Base-by-base conservation (phyloP, 2,113 vertebrate species). In the Pavo muticus region DNA sequence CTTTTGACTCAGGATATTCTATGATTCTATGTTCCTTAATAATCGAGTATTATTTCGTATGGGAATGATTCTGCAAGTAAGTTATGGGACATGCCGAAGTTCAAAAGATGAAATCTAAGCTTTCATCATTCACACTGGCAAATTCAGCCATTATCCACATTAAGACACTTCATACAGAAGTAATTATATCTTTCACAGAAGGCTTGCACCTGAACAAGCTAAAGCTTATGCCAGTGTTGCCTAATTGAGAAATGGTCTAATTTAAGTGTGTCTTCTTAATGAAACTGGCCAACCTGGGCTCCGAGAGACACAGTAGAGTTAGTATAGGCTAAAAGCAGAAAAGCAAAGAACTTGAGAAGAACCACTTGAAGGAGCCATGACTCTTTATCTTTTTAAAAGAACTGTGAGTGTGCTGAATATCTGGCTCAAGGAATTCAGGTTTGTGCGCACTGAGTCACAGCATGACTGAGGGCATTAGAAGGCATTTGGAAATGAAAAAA, bases 381-480 rank as follows among this genome's bases (percentile, higher is more conserved):
- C n/a, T 77, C 39, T 48, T 7, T 3, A 9, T 6, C 10, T 39
- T 3, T 17, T 56, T 40, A 40, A 0, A 23, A 54, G 37, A 79
- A 15, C 32, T 20, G 2, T 0, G 7, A 88, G 45, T 0, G 0
- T 20, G 50, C 52, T 32, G 52, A 40, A 40, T 69, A 18, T 5
- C 30, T 9, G 77, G 71, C 59, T 23, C 30, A 16, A 30, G 45
- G 44, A 79, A 29, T 24, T 56, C 0, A 5, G 56, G 47, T 45
- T 45, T 47, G 44, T 2, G 2, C 5, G 1, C 2, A 40, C 0
- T 10, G 39, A 87, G 54, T 30, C 40, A 3, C 1, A 10, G 35
- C 20, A 18, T 11, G 40, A 63, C 64, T 54, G 48, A 0, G 0
- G 52, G 29, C 19, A 9, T 5, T 42, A 80, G 50, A 73, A 64